These are phyloP conservation scores for Seriola rivoliana DNA, from an alignment of 2,113 vertebrate genomes.

Conservation along the genomic window DNA sequence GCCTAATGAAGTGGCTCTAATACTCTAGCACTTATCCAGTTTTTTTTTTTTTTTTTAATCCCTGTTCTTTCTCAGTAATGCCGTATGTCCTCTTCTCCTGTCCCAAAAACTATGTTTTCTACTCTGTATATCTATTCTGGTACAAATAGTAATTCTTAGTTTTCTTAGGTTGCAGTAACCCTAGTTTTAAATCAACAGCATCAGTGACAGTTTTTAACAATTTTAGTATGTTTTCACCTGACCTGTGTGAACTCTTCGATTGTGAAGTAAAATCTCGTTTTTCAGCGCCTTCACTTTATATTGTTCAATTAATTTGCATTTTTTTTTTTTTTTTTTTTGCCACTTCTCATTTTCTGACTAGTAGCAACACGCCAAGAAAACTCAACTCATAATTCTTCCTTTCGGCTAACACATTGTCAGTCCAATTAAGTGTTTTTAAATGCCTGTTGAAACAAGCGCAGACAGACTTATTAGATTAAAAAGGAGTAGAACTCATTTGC, in stretches of 20 bases:
- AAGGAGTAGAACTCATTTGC: constrained; percentile 73
- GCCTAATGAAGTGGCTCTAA: neutral
- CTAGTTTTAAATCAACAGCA: neutral
- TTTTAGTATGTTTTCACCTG: constrained; percentile 20
- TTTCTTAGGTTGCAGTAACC: neutral
- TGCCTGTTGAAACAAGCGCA: constrained; percentile 74
- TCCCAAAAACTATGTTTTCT: no score
- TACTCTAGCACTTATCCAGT: neutral
- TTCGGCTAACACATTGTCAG: constrained; percentile 59
- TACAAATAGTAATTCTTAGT: no score
- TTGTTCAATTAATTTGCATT: constrained; percentile 64
- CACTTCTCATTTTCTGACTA: constrained; percentile 24
- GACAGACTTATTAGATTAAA: constrained; percentile 76
- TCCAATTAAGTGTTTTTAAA: constrained; percentile 77
- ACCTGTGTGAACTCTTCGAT: constrained; percentile 1
- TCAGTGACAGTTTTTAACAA: neutral
- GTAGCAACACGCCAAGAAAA: constrained; percentile 55
- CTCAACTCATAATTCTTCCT: constrained; percentile 56
- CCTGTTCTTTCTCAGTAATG: neutral
- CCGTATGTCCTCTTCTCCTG: neutral
- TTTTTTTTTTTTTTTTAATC: constrained; percentile 1
- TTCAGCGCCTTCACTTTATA: constrained; percentile 24
- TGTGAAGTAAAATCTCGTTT: constrained; percentile 42
- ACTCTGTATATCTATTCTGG: no score
- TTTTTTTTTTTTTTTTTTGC: neutral